Evolutionary conservation across 1,140 invertebrate species (phyloP).

Genomic region (Tetramorium parvispinum): DNA sequence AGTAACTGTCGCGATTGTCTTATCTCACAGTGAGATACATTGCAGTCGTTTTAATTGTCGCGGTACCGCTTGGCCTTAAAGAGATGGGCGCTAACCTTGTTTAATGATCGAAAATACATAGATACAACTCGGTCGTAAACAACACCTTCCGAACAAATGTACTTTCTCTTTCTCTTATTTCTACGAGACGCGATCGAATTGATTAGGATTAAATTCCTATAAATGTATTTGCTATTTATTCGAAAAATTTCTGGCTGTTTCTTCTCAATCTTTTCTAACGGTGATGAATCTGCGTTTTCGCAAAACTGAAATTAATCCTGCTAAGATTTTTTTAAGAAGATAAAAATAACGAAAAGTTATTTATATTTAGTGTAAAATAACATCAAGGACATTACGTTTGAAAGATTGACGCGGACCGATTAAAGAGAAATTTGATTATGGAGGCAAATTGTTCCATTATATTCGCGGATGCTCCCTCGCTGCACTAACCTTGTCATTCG

Average conservation of each 20-base stretch:
- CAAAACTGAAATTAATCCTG: background rate
- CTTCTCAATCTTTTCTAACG: background rate
- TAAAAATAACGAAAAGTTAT: background rate
- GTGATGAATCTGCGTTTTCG: background rate
- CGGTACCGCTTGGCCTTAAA: background rate
- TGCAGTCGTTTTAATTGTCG: slow-evolving; percentile 4
- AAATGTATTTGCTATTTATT: background rate
- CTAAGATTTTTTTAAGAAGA: background rate
- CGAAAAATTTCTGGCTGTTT: background rate
- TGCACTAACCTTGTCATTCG: slow-evolving; percentile 40
- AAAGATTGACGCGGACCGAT: background rate
- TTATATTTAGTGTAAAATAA: background rate
- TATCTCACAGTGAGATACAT: slow-evolving; percentile 39
- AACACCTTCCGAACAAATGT: background rate
- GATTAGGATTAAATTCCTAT: background rate
- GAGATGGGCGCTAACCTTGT: background rate
- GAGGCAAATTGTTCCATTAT: background rate
- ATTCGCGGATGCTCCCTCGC: background rate
- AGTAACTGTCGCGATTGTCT: background rate
- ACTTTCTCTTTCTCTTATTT: background rate
- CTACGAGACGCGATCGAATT: background rate
- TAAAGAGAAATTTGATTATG: background rate
- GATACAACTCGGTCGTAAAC: background rate
- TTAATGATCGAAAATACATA: slow-evolving; percentile 16
- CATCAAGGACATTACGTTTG: background rate